phyloP scores from a whole-genome alignment of 2,113 vertebrate species.

The Protobothrops flavoviridis region DNA sequence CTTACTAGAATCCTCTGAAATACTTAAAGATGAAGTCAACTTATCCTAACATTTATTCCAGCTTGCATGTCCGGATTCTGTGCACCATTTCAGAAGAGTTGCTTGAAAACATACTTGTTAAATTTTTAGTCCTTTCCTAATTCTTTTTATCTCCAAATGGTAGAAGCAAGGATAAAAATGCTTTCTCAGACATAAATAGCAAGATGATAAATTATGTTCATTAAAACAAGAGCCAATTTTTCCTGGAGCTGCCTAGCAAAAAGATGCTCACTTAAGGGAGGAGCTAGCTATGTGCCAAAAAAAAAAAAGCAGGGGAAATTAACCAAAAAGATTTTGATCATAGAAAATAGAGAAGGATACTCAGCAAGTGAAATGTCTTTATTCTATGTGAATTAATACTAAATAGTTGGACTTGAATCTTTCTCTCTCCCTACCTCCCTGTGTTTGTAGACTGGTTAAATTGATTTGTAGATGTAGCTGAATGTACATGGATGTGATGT shows the following conservation, averaged over 20 bases:
- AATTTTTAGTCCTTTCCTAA: neutral
- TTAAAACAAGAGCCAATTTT: conserved; percentile 27
- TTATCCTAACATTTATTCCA: neutral
- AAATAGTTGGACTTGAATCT: neutral
- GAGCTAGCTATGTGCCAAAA: neutral
- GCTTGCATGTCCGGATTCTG: neutral
- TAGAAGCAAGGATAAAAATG: neutral
- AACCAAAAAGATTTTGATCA: neutral
- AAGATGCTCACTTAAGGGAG: neutral
- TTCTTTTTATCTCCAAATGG: neutral
- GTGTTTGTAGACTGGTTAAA: neutral
- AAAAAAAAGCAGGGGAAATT: conserved; percentile 15
- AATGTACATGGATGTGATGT: neutral
- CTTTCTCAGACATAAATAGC: conserved; percentile 6
- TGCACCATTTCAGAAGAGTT: neutral
- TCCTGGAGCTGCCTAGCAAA: neutral
- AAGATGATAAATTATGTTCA: conserved; percentile 28
- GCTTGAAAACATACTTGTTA: neutral
- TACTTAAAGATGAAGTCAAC: neutral
- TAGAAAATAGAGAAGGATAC: neutral
- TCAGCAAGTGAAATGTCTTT: neutral
- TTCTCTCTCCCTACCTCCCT: neutral
- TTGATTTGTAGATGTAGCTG: neutral
- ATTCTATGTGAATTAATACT: fast-evolving
- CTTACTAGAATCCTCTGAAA: neutral